Base-by-base conservation (phyloP, 1,140 invertebrate species). In the Leptopilina boulardi region DNA sequence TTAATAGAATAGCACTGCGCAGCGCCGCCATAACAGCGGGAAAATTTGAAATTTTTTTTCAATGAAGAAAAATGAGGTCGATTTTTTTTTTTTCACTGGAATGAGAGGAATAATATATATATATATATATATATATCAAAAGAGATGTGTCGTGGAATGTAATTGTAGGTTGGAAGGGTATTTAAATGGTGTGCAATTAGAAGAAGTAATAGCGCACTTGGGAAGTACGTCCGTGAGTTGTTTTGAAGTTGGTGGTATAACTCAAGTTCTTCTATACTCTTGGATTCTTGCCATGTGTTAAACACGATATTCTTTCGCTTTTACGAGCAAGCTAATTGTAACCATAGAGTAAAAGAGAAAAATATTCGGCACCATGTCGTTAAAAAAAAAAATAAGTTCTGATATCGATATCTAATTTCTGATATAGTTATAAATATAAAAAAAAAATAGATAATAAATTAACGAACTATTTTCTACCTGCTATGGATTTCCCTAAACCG, bases 121-220 rank as follows among this genome's bases (percentile, higher is more conserved):
- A n/a, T n/a, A n/a, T n/a, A n/a, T n/a, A 34, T 34, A 34, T 34
- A 34, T 34, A 34, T 34, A 34, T 15, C 11, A 4, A 2, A 4
- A 66, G 21, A 30, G 54, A 19, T 21, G 13, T 9, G 13, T 23
- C 15, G 11, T 8, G 11, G 13, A 66, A 66, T 66, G 3, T n/a
- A 66, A n/a, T 66, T 30, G 0, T 26, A 30, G n/a, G 11, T n/a
- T 66, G 11, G n/a, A 18, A 51, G 44, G 82, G 84, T 74, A 84
- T 85, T 84, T 82, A 84, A 86, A 86, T 82, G 78, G 81, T 70
- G 66, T 71, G 80, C 80, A 86, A 86, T 86, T 86, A 86, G 79
- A 76, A 56, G 79, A 81, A 76, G 82, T 86, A 86, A 85, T 84
- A 76, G 81, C 83, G 83, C 81, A 83, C 79, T 85, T 85, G 82